Evolutionary conservation across 2,888 invertebrate genomes (phyloP).

Genomic region (Ptilodon capucinus): DNA sequence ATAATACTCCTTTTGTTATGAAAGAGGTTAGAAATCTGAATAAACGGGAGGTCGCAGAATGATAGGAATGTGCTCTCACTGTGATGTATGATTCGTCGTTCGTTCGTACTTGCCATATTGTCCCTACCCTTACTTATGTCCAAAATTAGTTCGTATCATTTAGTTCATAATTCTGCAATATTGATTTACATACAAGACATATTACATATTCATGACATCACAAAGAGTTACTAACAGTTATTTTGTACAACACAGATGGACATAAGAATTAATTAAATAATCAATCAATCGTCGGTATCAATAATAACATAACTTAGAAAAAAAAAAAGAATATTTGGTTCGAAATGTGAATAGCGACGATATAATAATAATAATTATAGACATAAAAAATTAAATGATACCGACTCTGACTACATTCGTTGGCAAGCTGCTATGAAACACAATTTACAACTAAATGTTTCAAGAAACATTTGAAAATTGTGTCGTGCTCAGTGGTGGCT

Average conservation of each 20-base stretch:
- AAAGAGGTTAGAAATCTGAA: no score
- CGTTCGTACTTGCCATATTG: slow-evolving; percentile 48
- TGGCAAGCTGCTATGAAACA: slow-evolving; percentile 46
- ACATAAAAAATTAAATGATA: slow-evolving; percentile 9
- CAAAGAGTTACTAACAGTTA: not conserved
- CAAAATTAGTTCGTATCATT: no score
- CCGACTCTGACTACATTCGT: slow-evolving; percentile 31
- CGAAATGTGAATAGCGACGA: no score
- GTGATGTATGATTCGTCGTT: slow-evolving; percentile 39
- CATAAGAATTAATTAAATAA: slow-evolving; percentile 24
- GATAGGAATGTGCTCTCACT: slow-evolving; percentile 41
- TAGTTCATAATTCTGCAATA: no score
- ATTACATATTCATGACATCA: no score
- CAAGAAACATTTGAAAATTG: slow-evolving; percentile 54
- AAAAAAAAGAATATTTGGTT: no score
- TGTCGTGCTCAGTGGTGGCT: slow-evolving; percentile 49
- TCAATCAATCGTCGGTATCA: not conserved
- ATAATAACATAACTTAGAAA: not conserved
- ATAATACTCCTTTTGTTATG: no score
- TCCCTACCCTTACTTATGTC: slow-evolving; percentile 20
- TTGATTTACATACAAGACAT: no score
- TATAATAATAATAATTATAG: slow-evolving; percentile 2
- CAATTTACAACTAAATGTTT: slow-evolving; percentile 54
- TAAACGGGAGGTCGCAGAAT: not conserved
- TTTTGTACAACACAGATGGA: not conserved